A percentile compares a stretch with the other conserved stretches of the same genome.
Evolutionary conservation across 2,113 vertebrate species (phyloP).

Genomic region (Rhinoptilus africanus): DNA sequence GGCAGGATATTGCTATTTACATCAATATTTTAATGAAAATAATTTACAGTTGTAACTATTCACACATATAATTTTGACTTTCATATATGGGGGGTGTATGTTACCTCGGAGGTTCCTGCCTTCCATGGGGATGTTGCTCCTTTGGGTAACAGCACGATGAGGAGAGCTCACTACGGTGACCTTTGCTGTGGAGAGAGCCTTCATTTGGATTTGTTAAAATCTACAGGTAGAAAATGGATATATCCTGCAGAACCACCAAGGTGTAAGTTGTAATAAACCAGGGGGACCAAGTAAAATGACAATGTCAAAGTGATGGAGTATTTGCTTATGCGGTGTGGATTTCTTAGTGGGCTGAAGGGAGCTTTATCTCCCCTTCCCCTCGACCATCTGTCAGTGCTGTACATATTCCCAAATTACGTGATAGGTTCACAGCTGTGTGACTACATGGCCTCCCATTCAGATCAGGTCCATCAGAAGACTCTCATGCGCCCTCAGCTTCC

Average conservation of each 20-base stretch:
- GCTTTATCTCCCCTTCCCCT: not conserved
- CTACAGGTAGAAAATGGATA: not conserved
- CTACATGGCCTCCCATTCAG: not conserved
- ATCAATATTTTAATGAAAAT: not conserved
- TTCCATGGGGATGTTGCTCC: not conserved
- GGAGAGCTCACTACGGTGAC: not conserved
- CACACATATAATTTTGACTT: not conserved
- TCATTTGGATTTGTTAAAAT: not conserved
- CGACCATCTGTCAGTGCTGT: rapidly evolving
- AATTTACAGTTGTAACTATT: not conserved
- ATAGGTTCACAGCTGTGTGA: not conserved
- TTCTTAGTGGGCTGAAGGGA: not conserved
- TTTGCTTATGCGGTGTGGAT: not conserved
- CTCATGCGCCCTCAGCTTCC: not conserved
- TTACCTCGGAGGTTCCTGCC: not conserved
- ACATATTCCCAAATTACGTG: not conserved
- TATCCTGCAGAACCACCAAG: not conserved
- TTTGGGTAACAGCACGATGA: not conserved
- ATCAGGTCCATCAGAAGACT: not conserved
- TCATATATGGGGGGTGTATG: rapidly evolving
- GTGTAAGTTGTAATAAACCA: not conserved
- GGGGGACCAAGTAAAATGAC: not conserved
- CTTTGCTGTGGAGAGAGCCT: not conserved
- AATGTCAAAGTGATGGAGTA: not conserved
- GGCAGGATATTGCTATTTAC: not conserved